Base-by-base conservation (phyloP, 2,113 vertebrate species). In the Odontophorus gujanensis region DNA sequence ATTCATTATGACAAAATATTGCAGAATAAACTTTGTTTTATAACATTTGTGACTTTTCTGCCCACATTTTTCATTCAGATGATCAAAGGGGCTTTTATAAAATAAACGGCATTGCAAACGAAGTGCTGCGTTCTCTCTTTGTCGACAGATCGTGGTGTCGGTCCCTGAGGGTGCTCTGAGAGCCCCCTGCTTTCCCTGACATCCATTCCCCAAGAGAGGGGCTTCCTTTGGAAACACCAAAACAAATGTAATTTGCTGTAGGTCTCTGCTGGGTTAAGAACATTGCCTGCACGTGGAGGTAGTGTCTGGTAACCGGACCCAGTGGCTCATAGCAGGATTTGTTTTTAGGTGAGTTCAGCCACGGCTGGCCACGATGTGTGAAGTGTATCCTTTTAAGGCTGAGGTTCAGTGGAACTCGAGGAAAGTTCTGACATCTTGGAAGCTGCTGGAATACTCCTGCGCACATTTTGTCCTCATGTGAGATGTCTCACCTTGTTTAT, bases 1-100 rank as follows among this genome's bases (percentile, higher is more conserved):
- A 99, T 99, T 99, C 99, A 99, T 99, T 99, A 99, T 99, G 98
- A 99, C 98, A 98, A 99, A 99, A 98, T 99, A 99, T 99, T 99
- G 98, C 98, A 98, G 97, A 99, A 99, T 99, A 99, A 99, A 98
- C 97, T 98, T 99, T 98, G 98, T 99, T 99, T 99, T 98, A 98
- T 98, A 98, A 98, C 97, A 98, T 95, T 92, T 93, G 93, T 97
- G 93, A 90, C 94, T 98, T 93, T 96, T 95, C 89, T 96, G 93
- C 94, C 92, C 89, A 87, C 89, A 65, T 92, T 95, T 95, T 97
- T 95, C 90, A 96, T 93, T 92, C 92, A 81, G 89, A 76, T 90
- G 80, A 94, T 95, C 95, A 91, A 95, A 95, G 92, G 94, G 94
- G 93, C 95, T 96, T 96, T 95, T 95, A 95, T 96, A 97, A 96